These are phyloP conservation scores for Psylliodes chrysocephalus DNA, from an alignment of 2,888 invertebrate genomes.

Conservation along the genomic window DNA sequence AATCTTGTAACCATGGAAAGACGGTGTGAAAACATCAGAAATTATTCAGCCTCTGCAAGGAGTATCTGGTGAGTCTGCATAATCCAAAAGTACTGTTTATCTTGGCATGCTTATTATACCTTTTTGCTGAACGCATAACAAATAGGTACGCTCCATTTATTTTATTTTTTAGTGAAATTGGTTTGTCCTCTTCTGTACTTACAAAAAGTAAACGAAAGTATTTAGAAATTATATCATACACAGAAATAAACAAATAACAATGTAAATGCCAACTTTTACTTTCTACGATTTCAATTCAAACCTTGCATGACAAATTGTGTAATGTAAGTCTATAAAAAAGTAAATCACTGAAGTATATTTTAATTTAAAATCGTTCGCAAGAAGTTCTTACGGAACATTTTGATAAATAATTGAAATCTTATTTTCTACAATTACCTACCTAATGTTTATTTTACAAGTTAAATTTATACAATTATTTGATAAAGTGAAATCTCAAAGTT, in stretches of 20 bases:
- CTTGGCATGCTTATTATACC: too few species aligned
- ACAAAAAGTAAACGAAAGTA: conserved; percentile 18
- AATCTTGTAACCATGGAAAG: too few species aligned
- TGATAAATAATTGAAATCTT: conserved; percentile 1
- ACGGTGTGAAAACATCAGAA: too few species aligned
- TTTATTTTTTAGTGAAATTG: too few species aligned
- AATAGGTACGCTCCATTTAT: too few species aligned
- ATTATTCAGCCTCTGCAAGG: too few species aligned
- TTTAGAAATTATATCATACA: conserved; percentile 19
- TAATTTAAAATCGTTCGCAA: neutral
- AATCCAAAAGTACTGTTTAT: too few species aligned
- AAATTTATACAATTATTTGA: neutral
- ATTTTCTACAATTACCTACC: neutral
- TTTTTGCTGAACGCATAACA: too few species aligned
- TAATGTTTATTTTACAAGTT: neutral
- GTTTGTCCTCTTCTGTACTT: neutral
- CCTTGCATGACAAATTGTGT: conserved; percentile 22
- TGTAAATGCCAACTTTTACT: conserved; percentile 13
- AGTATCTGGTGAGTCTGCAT: too few species aligned
- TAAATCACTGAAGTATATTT: conserved; percentile 12
- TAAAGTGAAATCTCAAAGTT: too few species aligned
- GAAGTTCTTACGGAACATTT: neutral
- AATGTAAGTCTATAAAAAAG: conserved; percentile 8
- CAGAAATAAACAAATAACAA: conserved; percentile 9
- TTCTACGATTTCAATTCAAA: conserved; percentile 20